Conservation (phyloP, 1,140 invertebrate species). For the Paraescarpia echinospica region DNA sequence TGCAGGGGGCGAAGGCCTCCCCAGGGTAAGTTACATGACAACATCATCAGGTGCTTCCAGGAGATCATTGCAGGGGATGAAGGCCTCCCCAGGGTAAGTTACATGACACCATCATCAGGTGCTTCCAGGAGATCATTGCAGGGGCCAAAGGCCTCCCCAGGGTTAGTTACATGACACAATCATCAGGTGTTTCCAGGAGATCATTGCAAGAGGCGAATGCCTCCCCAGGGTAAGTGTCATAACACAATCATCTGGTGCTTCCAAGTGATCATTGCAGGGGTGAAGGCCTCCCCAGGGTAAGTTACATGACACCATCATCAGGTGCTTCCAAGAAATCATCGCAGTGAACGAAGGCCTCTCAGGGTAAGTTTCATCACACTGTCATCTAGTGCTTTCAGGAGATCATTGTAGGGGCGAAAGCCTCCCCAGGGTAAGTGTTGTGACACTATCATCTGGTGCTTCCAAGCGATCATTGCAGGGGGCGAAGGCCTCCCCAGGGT, state of each 20-base stretch:
- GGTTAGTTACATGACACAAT: slow-evolving; percentile 34
- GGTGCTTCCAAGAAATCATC: no score
- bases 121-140: slow-evolving; percentile 57
- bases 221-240: slow-evolving; percentile 48
- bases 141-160: slow-evolving; percentile 54
- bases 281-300: slow-evolving; percentile 54
- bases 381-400: no score
- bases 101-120: slow-evolving; percentile 37
- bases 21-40: no score
- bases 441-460: no score
- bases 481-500: no score
- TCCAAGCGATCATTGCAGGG: no score
- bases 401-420: no score
- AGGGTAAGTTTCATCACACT: no score
- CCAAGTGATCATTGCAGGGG: slow-evolving; percentile 56
- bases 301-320: background rate
- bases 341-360: no score
- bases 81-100: slow-evolving; percentile 52
- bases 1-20: no score
- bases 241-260: slow-evolving; percentile 47
- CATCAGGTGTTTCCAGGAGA: slow-evolving; percentile 56
- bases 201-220: slow-evolving; percentile 54
- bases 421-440: no score
- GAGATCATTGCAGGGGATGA: slow-evolving; percentile 57
- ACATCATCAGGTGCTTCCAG: no score